Evolutionary conservation across 2,113 vertebrate species (phyloP).

Genomic region (Myodes glareolus): DNA sequence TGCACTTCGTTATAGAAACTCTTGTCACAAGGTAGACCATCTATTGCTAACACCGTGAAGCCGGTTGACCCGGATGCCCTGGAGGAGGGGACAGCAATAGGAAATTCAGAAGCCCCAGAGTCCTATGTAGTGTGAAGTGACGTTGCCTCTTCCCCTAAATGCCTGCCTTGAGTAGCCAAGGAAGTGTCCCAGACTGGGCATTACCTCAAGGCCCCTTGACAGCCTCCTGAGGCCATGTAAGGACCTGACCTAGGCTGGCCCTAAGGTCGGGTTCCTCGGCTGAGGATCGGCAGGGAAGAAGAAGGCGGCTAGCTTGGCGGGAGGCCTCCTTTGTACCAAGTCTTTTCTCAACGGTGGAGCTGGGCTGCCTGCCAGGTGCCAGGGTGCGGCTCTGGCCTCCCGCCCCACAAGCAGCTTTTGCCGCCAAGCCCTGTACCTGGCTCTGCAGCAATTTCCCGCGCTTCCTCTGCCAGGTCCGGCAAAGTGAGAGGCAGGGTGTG

Average conservation of each 20-base stretch:
- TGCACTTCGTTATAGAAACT: not conserved
- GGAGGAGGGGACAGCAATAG: fast-evolving
- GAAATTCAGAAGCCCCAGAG: not conserved
- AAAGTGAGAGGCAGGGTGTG: not conserved
- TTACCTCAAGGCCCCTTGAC: not conserved
- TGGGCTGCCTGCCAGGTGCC: constrained; percentile 79
- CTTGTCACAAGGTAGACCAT: not conserved
- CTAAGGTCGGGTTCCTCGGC: constrained; percentile 51
- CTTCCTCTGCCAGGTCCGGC: constrained; percentile 62
- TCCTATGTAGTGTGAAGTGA: not conserved
- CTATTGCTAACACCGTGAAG: not conserved
- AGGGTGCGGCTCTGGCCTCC: constrained; percentile 71
- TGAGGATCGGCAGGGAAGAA: not conserved
- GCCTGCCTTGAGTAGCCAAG: not conserved
- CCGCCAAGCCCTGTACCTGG: constrained; percentile 69
- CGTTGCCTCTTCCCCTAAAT: not conserved
- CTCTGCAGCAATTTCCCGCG: constrained; percentile 61
- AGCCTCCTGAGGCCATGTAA: constrained; percentile 20
- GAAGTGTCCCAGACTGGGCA: not conserved
- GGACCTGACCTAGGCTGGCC: constrained; percentile 46
- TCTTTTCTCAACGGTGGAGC: constrained; percentile 75
- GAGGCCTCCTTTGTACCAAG: constrained; percentile 75
- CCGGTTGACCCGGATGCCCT: not conserved
- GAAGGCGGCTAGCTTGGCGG: constrained; percentile 63
- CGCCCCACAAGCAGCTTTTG: constrained; percentile 63